Evolutionary conservation across 2,888 invertebrate genomes (phyloP).

Genomic region (Hyposoter dolosus): DNA sequence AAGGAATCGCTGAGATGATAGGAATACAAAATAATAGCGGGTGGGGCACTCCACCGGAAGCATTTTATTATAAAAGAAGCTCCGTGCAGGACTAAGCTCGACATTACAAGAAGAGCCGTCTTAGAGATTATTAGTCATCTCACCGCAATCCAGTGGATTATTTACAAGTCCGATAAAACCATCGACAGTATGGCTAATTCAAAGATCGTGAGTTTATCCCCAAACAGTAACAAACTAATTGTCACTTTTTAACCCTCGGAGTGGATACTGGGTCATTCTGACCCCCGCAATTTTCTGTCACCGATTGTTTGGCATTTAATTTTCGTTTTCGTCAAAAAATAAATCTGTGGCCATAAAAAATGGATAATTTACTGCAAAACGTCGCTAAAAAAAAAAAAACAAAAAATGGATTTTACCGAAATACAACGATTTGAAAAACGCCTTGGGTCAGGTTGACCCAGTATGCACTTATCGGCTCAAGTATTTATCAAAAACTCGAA

Average conservation of each 20-base stretch:
- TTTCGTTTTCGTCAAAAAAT: too few species aligned
- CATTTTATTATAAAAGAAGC: slow-evolving; percentile 77
- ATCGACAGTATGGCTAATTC: slow-evolving; percentile 76
- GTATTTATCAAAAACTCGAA: background rate
- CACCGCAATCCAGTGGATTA: slow-evolving; percentile 31
- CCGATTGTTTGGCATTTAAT: too few species aligned
- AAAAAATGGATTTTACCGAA: too few species aligned
- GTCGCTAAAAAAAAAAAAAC: background rate
- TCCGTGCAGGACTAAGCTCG: slow-evolving; percentile 46
- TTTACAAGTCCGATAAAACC: slow-evolving; percentile 46
- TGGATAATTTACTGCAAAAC: background rate
- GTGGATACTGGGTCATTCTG: background rate
- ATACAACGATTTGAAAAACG: too few species aligned
- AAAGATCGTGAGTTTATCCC: slow-evolving; percentile 77
- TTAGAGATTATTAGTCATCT: slow-evolving; percentile 44
- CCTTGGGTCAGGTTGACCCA: too few species aligned
- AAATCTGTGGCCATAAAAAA: too few species aligned
- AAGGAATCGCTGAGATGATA: slow-evolving; percentile 38
- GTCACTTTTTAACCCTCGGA: background rate
- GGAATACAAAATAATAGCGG: slow-evolving; percentile 44
- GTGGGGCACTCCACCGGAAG: slow-evolving; percentile 69
- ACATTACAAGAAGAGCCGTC: slow-evolving; percentile 56
- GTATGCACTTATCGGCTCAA: too few species aligned
- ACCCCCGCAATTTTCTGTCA: too few species aligned
- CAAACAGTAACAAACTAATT: background rate